Percentiles rank a stretch among this genome's conserved stretches.
Conservation (phyloP, 1,140 invertebrate genomes). For the Bactericera cockerelli region DNA sequence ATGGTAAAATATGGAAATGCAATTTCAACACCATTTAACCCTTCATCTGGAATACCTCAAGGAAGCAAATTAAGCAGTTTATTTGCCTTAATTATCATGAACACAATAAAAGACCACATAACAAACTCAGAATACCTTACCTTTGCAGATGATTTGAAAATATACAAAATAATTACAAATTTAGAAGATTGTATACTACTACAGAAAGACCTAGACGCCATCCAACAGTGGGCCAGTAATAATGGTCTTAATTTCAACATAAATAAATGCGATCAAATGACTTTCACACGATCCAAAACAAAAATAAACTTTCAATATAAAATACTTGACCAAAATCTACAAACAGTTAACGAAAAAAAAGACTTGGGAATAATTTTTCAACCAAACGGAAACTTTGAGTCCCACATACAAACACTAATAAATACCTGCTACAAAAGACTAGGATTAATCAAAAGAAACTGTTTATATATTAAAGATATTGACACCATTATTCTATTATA, state of each 20-base stretch:
- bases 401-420: not conserved
- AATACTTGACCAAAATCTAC: too few relatives aligned
- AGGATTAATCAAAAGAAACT: not conserved
- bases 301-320: too few relatives aligned
- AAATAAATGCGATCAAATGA: not conserved
- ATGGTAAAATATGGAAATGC: not conserved
- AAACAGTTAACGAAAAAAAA: not conserved
- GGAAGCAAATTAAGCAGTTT: constrained; percentile 1
- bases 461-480: not conserved
- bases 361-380: constrained; percentile 1
- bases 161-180: not conserved
- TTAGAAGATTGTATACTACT: not conserved
- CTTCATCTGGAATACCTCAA: not conserved
- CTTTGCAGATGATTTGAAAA: not conserved
- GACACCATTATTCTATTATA: not conserved
- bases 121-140: not conserved
- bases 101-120: not conserved
- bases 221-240: not conserved
- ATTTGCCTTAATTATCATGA: not conserved
- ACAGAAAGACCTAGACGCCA: not conserved
- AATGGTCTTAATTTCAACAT: not conserved
- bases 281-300: not conserved
- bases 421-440: not conserved
- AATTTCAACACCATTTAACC: not conserved
- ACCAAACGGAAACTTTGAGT: not conserved